Conservation (phyloP, 2,888 invertebrate genomes). For the Drosophila kuntzei region DNA sequence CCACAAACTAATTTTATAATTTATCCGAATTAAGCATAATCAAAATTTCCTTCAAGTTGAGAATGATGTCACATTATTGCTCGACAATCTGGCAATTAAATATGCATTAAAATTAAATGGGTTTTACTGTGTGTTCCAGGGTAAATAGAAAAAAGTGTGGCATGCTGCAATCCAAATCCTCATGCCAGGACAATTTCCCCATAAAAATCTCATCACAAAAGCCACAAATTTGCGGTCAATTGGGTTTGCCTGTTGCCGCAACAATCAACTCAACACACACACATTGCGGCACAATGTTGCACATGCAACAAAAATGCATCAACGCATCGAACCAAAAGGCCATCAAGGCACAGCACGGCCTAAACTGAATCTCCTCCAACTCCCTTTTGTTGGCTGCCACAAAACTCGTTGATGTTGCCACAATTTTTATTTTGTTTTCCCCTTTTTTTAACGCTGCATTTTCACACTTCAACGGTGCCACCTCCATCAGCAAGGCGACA, state of each 20-base stretch:
- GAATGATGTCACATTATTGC: neutral
- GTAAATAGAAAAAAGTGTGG: constrained; percentile 1
- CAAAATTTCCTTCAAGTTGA: neutral
- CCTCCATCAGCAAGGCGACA: constrained; percentile 50
- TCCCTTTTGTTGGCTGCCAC: constrained; percentile 2
- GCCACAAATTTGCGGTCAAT: constrained; percentile 82
- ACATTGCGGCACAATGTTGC: constrained; percentile 54
- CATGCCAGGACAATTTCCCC: constrained; percentile 29
- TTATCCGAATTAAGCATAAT: neutral
- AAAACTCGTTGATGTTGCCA: constrained; percentile 44
- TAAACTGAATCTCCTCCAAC: constrained; percentile 29
- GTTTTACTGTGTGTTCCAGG: neutral
- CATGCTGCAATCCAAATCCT: constrained; percentile 9
- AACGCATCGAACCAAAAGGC: constrained; percentile 63
- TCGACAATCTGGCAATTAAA: constrained; percentile 25
- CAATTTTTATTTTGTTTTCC: constrained; percentile 41
- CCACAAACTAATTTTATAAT: neutral
- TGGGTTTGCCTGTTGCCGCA: constrained; percentile 76
- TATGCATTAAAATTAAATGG: constrained; percentile 26
- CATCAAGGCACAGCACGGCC: constrained; percentile 35
- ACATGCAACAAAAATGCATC: constrained; percentile 77
- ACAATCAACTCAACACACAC: constrained; percentile 64
- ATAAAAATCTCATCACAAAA: constrained; percentile 79
- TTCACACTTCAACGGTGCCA: constrained; percentile 73
- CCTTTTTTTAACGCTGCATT: constrained; percentile 62